Percentiles rank a stretch among this genome's conserved stretches.
These are phyloP conservation scores for Sarcoramphus papa DNA, from an alignment of 2,797 vertebrate species.

Conservation along the genomic window DNA sequence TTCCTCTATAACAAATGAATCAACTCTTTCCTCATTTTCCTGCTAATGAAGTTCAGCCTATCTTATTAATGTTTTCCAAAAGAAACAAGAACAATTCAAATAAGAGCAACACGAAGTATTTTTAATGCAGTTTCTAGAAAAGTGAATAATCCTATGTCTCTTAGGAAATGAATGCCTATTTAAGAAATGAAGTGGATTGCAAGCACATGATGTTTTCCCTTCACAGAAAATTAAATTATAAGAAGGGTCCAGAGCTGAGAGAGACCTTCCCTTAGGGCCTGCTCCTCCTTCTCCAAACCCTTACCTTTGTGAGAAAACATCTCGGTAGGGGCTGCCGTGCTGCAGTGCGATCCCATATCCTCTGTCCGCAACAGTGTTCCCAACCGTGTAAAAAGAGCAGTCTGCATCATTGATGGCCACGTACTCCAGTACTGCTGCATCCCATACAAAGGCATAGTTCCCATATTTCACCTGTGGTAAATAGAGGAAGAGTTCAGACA, in stretches of 20 bases:
- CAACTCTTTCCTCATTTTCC: background rate
- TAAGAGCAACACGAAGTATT: background rate
- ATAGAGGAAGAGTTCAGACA: background rate
- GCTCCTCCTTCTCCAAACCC: background rate
- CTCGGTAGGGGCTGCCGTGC: conserved; percentile 95
- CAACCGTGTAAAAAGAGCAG: conserved; percentile 92
- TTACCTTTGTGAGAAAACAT: conserved; percentile 98
- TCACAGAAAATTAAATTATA: background rate
- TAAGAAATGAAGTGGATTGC: background rate
- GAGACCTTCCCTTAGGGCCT: background rate
- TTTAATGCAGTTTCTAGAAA: background rate
- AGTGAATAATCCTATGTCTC: background rate
- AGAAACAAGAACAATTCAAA: background rate
- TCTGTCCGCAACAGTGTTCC: conserved; percentile 88
- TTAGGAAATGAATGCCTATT: background rate
- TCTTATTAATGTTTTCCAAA: background rate
- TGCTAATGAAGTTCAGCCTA: background rate
- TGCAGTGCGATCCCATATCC: conserved; percentile 97
- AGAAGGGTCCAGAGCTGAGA: background rate
- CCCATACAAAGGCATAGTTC: conserved; percentile 97
- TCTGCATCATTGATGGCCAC: conserved; percentile 95
- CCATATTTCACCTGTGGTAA: conserved; percentile 88
- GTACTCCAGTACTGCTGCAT: conserved; percentile 93
- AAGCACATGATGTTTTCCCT: background rate
- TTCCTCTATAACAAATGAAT: background rate